Conservation (phyloP, 2,888 invertebrate species). For the Gortyna flavago region DNA sequence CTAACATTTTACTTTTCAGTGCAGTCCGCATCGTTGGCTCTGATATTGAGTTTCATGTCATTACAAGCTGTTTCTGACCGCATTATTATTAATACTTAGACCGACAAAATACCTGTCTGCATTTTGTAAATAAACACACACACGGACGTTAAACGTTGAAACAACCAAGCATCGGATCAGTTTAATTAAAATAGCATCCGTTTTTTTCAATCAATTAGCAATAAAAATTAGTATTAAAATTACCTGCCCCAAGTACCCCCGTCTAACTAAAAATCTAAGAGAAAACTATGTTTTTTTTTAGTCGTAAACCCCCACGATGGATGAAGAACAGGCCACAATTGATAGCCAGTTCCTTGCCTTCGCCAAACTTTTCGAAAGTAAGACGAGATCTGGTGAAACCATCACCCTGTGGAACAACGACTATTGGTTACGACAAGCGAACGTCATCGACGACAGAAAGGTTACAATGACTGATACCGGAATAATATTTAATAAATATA, state of each 20-base stretch:
- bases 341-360: constrained; percentile 80
- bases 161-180: not conserved
- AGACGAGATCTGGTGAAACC: constrained; percentile 74
- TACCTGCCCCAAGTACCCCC: not conserved
- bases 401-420: constrained; percentile 81
- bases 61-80: not conserved
- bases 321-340: constrained; percentile 81
- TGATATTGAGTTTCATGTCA: not conserved
- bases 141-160: not conserved
- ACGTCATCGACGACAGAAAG: constrained; percentile 81
- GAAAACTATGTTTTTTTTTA: constrained; percentile 22
- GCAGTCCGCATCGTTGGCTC: not conserved
- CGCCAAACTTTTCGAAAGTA: constrained; percentile 74
- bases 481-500: constrained; percentile 77
- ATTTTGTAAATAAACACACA: constrained; percentile 2
- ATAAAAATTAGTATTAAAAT: not conserved
- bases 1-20: not conserved
- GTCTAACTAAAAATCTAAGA: not conserved
- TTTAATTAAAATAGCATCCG: not conserved
- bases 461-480: constrained; percentile 86
- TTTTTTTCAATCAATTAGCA: not conserved
- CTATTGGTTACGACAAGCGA: constrained; percentile 84
- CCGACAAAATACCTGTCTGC: too few species aligned
- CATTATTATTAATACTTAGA: not conserved
- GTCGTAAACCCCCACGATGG: constrained; percentile 67